Evolutionary conservation across 2,113 vertebrate species (phyloP), one percentile per base, ranked within the genome.

Genomic region (Chaetops frenatus): DNA sequence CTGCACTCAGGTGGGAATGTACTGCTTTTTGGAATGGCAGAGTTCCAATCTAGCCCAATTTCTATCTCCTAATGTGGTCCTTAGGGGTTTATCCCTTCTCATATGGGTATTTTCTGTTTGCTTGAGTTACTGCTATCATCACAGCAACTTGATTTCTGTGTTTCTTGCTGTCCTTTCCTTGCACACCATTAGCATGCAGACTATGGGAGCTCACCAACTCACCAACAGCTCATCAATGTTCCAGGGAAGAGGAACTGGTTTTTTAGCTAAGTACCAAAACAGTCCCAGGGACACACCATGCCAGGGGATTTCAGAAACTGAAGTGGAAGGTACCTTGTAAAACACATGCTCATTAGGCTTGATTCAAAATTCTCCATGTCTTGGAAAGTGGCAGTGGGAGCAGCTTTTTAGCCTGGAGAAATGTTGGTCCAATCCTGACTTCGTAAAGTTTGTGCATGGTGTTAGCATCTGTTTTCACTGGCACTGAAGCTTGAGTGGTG

Each of bases 371-470:
- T 50, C 53, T 65, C 35, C 2, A 0, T 45, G 44, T 35, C 54
- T 94, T 57, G 23, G 53, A 25, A 84, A 66, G 35, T 67, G 77
- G 14, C 56, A 84, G 24, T 24, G 28, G 51, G 65, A 96, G 66
- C 80, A 89, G 77, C 60, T 91, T 96, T 92, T 81, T 86, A 94
- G 86, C 83, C 58, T 78, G 81, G 56, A 86, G 91, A 86, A 86
- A 25, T 78, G 80, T 88, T 92, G 96, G 83, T 89, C 89, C 1
- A 5, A 82, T 85, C 70, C 78, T 88, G 87, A 85, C 73, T 96
- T 88, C 35, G 65, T 78, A 69, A n/a, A 80, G 53, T 61, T 58
- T 92, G 66, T 54, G 57, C 8, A 1, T 54, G 78, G 66, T 4
- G 12, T 88, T 65, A 61, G 45, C 90, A 80, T 85, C 72, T 86